Conservation (phyloP, 2,888 invertebrate genomes). For the Cosmorhoe ocellata region DNA sequence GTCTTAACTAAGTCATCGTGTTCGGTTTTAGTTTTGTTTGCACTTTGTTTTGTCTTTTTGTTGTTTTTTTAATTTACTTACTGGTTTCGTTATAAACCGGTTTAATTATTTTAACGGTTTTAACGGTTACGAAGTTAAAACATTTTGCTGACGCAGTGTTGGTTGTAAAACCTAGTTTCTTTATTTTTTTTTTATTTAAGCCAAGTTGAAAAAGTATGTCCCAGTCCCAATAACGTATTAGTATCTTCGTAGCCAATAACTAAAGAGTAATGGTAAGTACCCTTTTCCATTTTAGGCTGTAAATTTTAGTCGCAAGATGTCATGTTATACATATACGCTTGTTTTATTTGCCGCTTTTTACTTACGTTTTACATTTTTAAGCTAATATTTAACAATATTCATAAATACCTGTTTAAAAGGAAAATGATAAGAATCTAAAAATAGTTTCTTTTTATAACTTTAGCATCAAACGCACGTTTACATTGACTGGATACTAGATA, state of each 20-base stretch:
- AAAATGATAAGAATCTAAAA: slow-evolving; percentile 48
- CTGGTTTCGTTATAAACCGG: slow-evolving; percentile 14
- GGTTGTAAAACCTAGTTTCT: slow-evolving; percentile 32
- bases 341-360: slow-evolving; percentile 69
- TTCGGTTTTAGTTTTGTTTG: slow-evolving; percentile 43
- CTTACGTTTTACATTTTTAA: slow-evolving; percentile 46
- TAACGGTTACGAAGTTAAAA: slow-evolving; percentile 8
- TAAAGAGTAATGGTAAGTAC: slow-evolving; percentile 46
- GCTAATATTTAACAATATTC: slow-evolving; percentile 27
- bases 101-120: not conserved
- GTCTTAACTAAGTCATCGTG: slow-evolving; percentile 1
- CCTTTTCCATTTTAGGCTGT: slow-evolving; percentile 39
- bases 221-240: too few relatives aligned
- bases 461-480: slow-evolving; percentile 22
- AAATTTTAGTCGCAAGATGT: slow-evolving; percentile 52
- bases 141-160: slow-evolving; percentile 58
- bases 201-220: slow-evolving; percentile 11
- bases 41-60: slow-evolving; percentile 42
- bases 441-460: slow-evolving; percentile 1
- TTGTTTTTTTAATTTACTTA: slow-evolving; percentile 26
- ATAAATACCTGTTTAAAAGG: slow-evolving; percentile 27
- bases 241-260: slow-evolving; percentile 18
- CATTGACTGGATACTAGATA: slow-evolving; percentile 3
- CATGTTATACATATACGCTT: slow-evolving; percentile 54
- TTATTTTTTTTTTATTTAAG: too few relatives aligned